Evolutionary conservation across 2,797 vertebrate species (phyloP), one percentile per base, ranked within the genome.

Genomic region (Pygocentrus nattereri): DNA sequence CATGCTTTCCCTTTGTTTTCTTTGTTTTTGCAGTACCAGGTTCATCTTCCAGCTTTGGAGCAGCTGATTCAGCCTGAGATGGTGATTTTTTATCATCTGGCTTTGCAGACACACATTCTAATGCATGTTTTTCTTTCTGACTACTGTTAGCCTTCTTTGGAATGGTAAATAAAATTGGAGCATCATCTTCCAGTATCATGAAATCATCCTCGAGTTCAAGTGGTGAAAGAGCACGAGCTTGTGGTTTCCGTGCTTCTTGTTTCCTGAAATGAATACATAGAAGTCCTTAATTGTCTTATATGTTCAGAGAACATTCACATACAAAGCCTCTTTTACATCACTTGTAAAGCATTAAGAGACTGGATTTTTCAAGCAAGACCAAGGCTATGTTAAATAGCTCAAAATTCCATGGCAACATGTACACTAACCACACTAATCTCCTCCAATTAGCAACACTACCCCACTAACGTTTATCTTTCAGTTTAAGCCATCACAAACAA

Each of bases 171-270:
- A 73, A 75, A 77, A 89, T 2, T 6, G 91, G 88, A 4, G 41
- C 1, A 13, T 92, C 90, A 1, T 95, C 93, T 10, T 95, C 94
- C 80, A 95, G 44, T 78, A 95, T 94, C 50, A 92, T 65, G 81
- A 95, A 95, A 34, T 94, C 90, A 10, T 95, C 94, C 25, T 93
- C 93, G 21, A 82, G 87, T 52, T 92, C 90, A n/a, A 77, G 67
- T 61, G 76, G 88, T 61, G 78, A 23, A 56, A 87, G 58, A 18
- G 21, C 83, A 78, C 88, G 49, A 79, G 23, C 19, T 30, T 64
- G 64, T n/a, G 23, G 44, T 54, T 64, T 65, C 23, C 7, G 5
- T 23, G 78, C 12, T 44, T 77, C 67, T 23, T 21, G 68, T 70
- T 89, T 91, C 84, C 85, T 90, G 15, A 65, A 82, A 85, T 76